Evolutionary conservation across 2,113 vertebrate genomes (phyloP).

Genomic region (Eptesicus fuscus): DNA sequence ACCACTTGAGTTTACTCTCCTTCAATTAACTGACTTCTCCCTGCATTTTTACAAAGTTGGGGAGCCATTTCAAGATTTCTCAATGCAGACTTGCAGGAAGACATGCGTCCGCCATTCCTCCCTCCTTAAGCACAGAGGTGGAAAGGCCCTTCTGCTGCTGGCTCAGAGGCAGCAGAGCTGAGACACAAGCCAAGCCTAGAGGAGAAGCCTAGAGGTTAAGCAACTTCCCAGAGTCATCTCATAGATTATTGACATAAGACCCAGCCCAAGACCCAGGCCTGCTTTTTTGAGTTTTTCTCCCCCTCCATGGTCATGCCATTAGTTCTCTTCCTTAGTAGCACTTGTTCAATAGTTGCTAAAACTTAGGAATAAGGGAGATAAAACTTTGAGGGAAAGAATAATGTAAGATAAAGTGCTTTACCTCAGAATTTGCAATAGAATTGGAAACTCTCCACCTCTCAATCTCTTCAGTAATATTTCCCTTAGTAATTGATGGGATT

Average conservation of each 20-base stretch:
- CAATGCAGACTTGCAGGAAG: neutral
- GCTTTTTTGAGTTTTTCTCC: neutral
- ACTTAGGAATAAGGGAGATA: neutral
- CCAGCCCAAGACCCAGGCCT: neutral
- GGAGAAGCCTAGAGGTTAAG: neutral
- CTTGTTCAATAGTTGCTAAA: neutral
- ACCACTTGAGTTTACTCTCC: neutral
- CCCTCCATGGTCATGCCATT: neutral
- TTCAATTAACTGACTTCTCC: neutral
- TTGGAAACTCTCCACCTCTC: neutral
- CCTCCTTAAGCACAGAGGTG: neutral
- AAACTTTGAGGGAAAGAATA: neutral
- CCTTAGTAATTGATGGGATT: neutral
- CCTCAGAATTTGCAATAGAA: neutral
- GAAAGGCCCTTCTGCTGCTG: neutral
- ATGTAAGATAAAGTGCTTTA: neutral
- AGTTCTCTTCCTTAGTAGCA: neutral
- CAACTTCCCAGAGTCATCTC: neutral
- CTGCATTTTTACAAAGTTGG: neutral
- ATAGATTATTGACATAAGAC: neutral
- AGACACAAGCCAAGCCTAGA: neutral
- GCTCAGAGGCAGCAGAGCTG: too few relatives aligned
- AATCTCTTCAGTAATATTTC: neutral
- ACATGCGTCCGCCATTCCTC: fast-evolving
- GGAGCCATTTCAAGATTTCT: neutral